A percentile compares a stretch with the other conserved stretches of the same genome.
These are phyloP conservation scores for Eufriesea mexicana DNA, from an alignment of 1,140 invertebrate genomes.

Conservation along the genomic window DNA sequence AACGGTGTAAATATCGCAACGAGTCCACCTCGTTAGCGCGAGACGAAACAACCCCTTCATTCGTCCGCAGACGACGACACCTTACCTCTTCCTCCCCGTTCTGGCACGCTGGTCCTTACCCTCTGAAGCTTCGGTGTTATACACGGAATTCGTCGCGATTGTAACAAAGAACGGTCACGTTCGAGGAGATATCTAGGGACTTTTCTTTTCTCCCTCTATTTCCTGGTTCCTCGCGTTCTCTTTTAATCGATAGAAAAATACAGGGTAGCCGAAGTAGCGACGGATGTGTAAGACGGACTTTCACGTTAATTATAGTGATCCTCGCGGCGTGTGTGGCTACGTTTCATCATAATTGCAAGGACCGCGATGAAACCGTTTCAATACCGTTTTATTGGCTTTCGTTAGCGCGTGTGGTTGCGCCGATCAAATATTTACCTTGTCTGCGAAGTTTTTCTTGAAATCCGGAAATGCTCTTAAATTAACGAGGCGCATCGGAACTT, in stretches of 20 bases:
- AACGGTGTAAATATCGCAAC: neutral
- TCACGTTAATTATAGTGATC: conserved; percentile 2
- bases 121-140: neutral
- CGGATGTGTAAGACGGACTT: neutral
- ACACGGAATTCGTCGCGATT: conserved; percentile 17
- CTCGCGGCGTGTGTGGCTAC: too few species aligned
- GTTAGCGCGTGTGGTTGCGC: conserved; percentile 15
- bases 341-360: conserved; percentile 27
- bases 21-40: conserved; percentile 9
- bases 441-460: conserved; percentile 54
- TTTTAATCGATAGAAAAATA: neutral
- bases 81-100: conserved; percentile 15
- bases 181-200: neutral
- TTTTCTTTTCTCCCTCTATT: neutral
- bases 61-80: conserved; percentile 20
- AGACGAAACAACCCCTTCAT: conserved; percentile 28
- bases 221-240: neutral
- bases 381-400: conserved; percentile 45
- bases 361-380: conserved; percentile 32
- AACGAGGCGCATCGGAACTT: conserved; percentile 49
- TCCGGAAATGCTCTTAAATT: conserved; percentile 55
- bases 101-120: conserved; percentile 32
- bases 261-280: too few species aligned
- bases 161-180: conserved; percentile 13
- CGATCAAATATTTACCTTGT: conserved; percentile 54